Base-by-base conservation (phyloP, 1,140 invertebrate species). In the Papilio glaucus region DNA sequence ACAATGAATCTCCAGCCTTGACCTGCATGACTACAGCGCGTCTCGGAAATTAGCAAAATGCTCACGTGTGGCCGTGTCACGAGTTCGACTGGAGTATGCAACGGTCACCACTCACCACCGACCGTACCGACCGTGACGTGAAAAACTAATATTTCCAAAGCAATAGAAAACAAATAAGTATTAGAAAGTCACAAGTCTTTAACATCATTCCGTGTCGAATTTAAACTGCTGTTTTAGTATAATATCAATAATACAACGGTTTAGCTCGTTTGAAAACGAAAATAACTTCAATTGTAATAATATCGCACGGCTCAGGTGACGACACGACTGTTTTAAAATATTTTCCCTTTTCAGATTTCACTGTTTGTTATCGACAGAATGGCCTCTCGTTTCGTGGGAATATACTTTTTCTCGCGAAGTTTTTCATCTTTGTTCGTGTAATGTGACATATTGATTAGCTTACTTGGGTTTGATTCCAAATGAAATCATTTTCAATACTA, bases 291-390 rank as follows among this genome's bases (percentile, higher is more conserved):
- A 49, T 67, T 24, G 18, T 68, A 49, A 49, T 49, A 49, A 49
- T 49, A 49, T 21, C 15, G 45, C 65, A 68, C 65, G 65, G 33
- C 61, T 62, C n/a, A n/a, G 61, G 13, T 62, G 29, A 38, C 65
- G 61, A 68, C 42, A 68, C 24, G 41, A 26, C 6, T 13, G 61
- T 62, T 62, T 68, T 67, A 42, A 42, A 71, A 78, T 61, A 76
- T 83, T 81, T 80, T 81, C 79, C 77, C 71, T 81, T 82, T 78
- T 75, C 72, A 76, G 77, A 76, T 81, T 81, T 81, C 81, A 81
- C 76, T 83, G 71, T 73, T 73, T 73, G 67, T 70, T 71, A 72
- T 71, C 42, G 61, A 72, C 70, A 45, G 75, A 67, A 73, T 63
- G 63, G 71, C 62, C 76, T 76, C 75, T 77, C 69, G 57, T 75